A percentile compares a stretch with the other conserved stretches of the same genome.
Conservation (phyloP, 2,113 vertebrate genomes). For the Silurus glanis region DNA sequence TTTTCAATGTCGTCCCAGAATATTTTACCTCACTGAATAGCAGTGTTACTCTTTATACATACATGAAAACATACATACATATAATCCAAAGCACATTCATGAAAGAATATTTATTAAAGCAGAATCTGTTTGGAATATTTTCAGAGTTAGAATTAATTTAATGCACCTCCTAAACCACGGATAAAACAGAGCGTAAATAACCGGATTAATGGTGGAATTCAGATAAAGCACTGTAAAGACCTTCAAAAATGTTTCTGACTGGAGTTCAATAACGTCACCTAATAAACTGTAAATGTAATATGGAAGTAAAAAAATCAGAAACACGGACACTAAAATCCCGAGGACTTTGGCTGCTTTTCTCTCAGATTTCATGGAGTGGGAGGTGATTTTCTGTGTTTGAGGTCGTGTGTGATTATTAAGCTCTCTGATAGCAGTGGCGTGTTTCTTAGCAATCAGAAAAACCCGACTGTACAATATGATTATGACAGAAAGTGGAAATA, state of each 20-base stretch:
- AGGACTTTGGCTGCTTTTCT: conserved; percentile 5
- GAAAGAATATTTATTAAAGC: conserved; percentile 27
- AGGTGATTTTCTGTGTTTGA: conserved; percentile 2
- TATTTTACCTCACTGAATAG: background rate
- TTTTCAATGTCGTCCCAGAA: background rate
- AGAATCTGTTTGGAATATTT: conserved; percentile 17
- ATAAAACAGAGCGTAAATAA: conserved; percentile 8
- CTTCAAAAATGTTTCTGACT: background rate
- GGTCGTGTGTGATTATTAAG: conserved; percentile 1
- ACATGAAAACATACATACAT: background rate
- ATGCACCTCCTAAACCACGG: conserved; percentile 18
- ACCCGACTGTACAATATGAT: background rate
- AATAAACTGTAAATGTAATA: conserved; percentile 1
- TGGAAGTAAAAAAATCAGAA: background rate
- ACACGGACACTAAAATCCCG: background rate
- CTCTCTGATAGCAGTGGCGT: conserved; percentile 5
- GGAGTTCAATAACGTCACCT: background rate
- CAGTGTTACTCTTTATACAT: background rate
- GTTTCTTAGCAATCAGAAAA: conserved; percentile 11
- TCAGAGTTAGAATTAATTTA: conserved; percentile 4
- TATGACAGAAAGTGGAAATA: background rate
- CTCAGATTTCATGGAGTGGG: background rate
- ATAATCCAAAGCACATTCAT: background rate
- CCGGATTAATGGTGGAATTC: background rate
- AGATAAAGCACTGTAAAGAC: background rate